Base-by-base conservation (phyloP, 2,113 vertebrate species). In the Zosterops lateralis region DNA sequence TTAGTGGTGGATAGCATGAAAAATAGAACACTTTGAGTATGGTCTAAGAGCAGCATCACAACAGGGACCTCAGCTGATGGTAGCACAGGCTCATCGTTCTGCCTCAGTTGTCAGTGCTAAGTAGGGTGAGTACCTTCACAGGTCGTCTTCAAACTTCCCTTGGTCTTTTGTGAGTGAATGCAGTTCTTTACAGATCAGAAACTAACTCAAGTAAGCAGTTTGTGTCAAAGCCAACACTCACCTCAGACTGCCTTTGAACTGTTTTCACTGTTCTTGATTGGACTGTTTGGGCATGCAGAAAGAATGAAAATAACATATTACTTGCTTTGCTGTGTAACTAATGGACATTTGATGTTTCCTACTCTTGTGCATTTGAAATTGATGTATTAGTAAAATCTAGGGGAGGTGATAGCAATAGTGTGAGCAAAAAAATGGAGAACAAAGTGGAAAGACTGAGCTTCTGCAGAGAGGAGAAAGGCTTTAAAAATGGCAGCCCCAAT, bases 241-340 rank as follows among this genome's bases (percentile, higher is more conserved):
- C 90, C 82, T 91, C 42, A 42, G 26, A n/a, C 50, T 95, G 58
- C 90, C 75, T 94, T 83, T 95, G 95, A 92, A 77, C 92, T 81
- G 54, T 51, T 74, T 74, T 88, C 40, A 17, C 32, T 77, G 44
- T 29, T 93, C 47, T 83, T 71, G 60, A 77, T 90, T 89, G 92
- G 93, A 21, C 57, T 93, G 80, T 74, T 90, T 48, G 68, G 40
- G 53, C 88, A 90, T 83, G 92, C 72, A 67, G 86, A 92, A 94
- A n/a, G 80, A 87, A 70, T 74, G 68, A 77, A 88, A 86, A 65
- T 64, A 74, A 60, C n/a, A 0, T 66, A 44, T 22, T 84, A 38
- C 51, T 92, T 72, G 32, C 44, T 84, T 94, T 90, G 70, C 53
- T 62, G 1, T 84, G n/a, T 68, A 44, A 61, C 90, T 96, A 95